Base-by-base conservation (phyloP, 2,797 vertebrate species). In the Coregonus suidteri region DNA sequence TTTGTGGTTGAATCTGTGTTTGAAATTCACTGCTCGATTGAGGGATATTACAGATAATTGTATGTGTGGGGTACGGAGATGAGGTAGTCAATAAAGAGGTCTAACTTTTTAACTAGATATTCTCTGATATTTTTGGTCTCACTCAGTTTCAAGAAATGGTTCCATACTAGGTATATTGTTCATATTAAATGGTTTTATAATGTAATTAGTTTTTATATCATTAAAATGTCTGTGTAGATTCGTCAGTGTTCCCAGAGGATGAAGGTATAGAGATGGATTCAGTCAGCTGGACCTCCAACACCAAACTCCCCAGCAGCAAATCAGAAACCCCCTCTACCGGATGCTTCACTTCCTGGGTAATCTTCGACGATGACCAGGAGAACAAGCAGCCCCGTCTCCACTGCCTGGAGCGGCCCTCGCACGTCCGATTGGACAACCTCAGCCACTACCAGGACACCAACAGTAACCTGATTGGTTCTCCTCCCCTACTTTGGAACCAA, bases 261-360 rank as follows among this genome's bases (percentile, higher is more conserved):
- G 95, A 97, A 88, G 94, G 94, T 85, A 81, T 96, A 93, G 95
- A 93, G 81, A 95, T 96, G 94, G 96, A 96, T 84, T 85, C 94
- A 56, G 72, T 93, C 77, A 92, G 89, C 87, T 95, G 94, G 93
- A 92, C 88, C 37, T 84, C 85, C 20, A 91, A 86, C 84, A 91
- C 62, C 81, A 88, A 90, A 37, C 88, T 93, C 13, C 35, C 92
- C 83, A 95, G 94, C 56, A 94, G 93, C 69, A 93, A 94, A 79
- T 82, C 88, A 4, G 86, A 88, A 52, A 86, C 86, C 6, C 20
- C 59, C 71, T 91, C 92, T 54, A 85, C 93, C 47, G 86, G 91
- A 76, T 93, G 92, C 47, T 96, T 97, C 77, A 93, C 93, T 74
- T 95, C 93, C 86, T 97, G 96, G 96, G 96, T 97, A 74, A 97